Evolutionary conservation across 2,888 invertebrate genomes (phyloP).

Genomic region (Caenorhabditis afra): DNA sequence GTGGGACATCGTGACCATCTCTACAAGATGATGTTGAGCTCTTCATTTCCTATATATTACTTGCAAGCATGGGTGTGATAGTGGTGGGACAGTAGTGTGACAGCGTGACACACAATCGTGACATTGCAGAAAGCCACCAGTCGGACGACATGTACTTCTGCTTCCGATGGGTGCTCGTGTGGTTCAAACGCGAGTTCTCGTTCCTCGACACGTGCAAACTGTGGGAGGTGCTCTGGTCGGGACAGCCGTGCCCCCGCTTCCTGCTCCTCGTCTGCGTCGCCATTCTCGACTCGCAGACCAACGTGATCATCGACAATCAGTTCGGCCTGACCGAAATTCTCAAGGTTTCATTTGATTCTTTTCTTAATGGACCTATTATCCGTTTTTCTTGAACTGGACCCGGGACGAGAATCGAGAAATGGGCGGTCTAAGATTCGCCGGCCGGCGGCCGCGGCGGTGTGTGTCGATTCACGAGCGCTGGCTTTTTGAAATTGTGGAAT

Average conservation of each 20-base stretch:
- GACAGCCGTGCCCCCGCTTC: constrained; percentile 93
- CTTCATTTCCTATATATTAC: no score
- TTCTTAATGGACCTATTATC: no score
- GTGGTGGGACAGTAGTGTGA: no score
- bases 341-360: constrained; percentile 86
- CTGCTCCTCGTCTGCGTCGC: constrained; percentile 94
- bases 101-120: no score
- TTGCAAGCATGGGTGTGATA: constrained; percentile 9
- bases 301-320: constrained; percentile 90
- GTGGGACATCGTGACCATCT: no score
- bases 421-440: no score
- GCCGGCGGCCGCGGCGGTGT: no score
- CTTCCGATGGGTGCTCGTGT: constrained; percentile 96
- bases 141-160: constrained; percentile 98
- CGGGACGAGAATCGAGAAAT: no score
- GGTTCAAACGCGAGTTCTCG: constrained; percentile 95
- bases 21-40: no score
- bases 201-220: constrained; percentile 89
- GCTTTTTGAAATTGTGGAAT: no score
- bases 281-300: constrained; percentile 92
- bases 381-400: no score
- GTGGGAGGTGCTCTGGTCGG: constrained; percentile 89
- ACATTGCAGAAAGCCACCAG: constrained; percentile 88
- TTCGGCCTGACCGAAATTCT: constrained; percentile 97
- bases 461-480: no score